Evolutionary conservation across 2,888 invertebrate species (phyloP), one percentile per base, ranked within the genome.

Genomic region (Tachina lurida): DNA sequence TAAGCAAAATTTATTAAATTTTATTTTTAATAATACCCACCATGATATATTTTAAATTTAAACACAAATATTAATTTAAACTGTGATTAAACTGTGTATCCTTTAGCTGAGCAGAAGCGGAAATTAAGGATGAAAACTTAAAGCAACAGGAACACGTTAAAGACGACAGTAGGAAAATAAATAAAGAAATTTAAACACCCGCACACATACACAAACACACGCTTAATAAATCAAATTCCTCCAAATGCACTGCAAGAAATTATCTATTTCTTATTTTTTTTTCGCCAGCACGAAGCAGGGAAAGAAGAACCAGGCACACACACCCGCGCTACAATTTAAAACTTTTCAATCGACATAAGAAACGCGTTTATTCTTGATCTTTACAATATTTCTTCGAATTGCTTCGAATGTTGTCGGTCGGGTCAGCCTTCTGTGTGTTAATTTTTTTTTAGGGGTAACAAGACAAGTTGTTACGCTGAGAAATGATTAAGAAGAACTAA

Each of bases 151-250:
- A 56, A 45, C 71, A 45, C 71, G 62, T 73, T 47, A 17, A 0
- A 49, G 54, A 41, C 9, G 43, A 58, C 47, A 49, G 41, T 43
- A 17, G 13, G 10, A 60, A 31, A 49, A 76, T 60, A 52, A 84
- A 63, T 62, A 63, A 81, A 81, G 52, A 74, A 77, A 77, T 75
- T 77, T 81, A 63, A 76, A 87, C 70, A 86, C 58, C 82, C 84
- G 87, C 81, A 87, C 87, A 62, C 88, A 87, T 87, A 87, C 87
- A 89, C 88, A 89, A 77, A 76, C 84, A 79, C 75, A 82, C 75
- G 67, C 19, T 88, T 87, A 88, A 88, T 88, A 88, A 89, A 89
- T 54, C 68, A 73, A 89, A 63, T 89, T 88, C 88, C 86, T 84
- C 77, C 70, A 88, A 60, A n/a, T 80, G 60, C 73, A 74, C 80